A percentile compares a stretch with the other conserved stretches of the same genome.
phyloP scores from a whole-genome alignment of 2,888 invertebrate species.

The Luffia ferchaultella region DNA sequence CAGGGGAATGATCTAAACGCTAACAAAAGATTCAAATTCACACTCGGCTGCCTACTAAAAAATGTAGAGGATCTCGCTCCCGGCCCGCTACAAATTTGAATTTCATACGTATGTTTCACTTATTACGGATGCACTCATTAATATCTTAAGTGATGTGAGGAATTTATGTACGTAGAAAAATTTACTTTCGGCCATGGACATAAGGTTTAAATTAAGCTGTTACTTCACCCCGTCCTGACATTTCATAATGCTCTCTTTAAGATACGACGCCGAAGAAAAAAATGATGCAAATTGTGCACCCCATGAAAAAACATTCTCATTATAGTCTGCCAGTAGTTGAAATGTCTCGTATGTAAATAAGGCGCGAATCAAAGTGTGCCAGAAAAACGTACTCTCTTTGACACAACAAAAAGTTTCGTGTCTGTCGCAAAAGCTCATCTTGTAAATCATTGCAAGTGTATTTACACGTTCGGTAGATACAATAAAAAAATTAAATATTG shows the following conservation, averaged over 20 bases:
- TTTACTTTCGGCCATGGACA: conserved; percentile 26
- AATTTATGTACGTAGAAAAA: conserved; percentile 27
- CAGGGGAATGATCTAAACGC: conserved; percentile 49
- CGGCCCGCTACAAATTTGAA: conserved; percentile 62
- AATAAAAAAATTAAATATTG: no score
- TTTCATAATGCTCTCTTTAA: conserved; percentile 48
- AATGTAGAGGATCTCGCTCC: conserved; percentile 61
- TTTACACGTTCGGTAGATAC: no score
- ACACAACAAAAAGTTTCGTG: no score
- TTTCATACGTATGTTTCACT: conserved; percentile 65
- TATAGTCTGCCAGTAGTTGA: no score
- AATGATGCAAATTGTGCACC: conserved; percentile 61
- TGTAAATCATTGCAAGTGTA: no score
- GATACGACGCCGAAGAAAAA: conserved; percentile 58
- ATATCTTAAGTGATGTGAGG: conserved; percentile 64
- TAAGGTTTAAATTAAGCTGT: conserved; percentile 18
- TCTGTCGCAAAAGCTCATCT: no score
- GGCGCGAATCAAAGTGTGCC: no score
- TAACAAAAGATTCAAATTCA: conserved; percentile 66
- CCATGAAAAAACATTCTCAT: conserved; percentile 60
- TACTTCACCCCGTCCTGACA: conserved; percentile 22
- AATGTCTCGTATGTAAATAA: no score
- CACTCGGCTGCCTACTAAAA: conserved; percentile 64
- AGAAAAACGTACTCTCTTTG: no score
- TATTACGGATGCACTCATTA: conserved; percentile 67